These are phyloP conservation scores for Laticauda laticaudata DNA, from an alignment of 2,113 vertebrate genomes.

Conservation along the genomic window DNA sequence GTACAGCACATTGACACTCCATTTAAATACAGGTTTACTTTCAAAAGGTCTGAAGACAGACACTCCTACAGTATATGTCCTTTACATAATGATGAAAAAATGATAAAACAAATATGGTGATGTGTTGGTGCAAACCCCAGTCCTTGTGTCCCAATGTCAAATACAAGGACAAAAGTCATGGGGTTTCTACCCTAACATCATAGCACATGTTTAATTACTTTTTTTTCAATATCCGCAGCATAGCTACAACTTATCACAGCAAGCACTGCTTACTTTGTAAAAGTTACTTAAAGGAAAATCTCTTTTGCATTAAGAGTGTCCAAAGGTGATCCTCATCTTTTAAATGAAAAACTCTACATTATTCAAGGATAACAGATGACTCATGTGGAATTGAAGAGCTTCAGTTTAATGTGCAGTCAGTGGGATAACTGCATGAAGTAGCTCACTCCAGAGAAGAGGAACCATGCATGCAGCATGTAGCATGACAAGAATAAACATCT, in stretches of 20 bases:
- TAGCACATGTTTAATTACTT: neutral
- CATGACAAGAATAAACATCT: slow-evolving; percentile 30
- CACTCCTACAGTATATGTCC: neutral
- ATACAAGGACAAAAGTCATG: neutral
- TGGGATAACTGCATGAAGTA: slow-evolving; percentile 3
- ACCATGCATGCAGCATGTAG: slow-evolving; percentile 1
- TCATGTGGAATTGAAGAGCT: slow-evolving; percentile 8
- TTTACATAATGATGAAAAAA: neutral
- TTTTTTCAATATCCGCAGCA: neutral
- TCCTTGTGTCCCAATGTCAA: neutral
- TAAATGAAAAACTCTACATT: slow-evolving; percentile 32
- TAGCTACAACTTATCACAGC: slow-evolving; percentile 1
- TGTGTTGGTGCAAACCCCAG: neutral
- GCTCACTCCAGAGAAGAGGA: neutral
- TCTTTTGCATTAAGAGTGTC: neutral
- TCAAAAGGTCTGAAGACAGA: slow-evolving; percentile 1
- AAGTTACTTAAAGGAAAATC: slow-evolving; percentile 16
- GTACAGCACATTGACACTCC: neutral
- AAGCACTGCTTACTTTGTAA: slow-evolving; percentile 14
- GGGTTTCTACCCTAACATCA: neutral
- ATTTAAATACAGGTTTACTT: slow-evolving; percentile 25
- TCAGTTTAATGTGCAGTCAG: slow-evolving; percentile 44
- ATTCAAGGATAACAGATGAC: slow-evolving; percentile 27
- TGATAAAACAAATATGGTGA: neutral
- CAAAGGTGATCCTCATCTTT: slow-evolving; percentile 25